Evolutionary conservation across 2,113 vertebrate species (phyloP).

Genomic region (Talpa occidentalis): DNA sequence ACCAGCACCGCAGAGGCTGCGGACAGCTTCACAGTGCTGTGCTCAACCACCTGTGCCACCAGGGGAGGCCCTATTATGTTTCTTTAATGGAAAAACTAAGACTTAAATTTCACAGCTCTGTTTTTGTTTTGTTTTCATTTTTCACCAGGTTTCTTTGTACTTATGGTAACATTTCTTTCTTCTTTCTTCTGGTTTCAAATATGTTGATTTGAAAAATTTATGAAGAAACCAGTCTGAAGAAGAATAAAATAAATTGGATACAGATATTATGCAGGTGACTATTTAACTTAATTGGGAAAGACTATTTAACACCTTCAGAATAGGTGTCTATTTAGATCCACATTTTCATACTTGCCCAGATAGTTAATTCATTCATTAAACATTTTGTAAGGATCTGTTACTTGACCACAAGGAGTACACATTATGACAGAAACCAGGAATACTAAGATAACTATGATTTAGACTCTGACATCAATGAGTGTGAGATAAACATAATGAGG

Average conservation of each 20-base stretch:
- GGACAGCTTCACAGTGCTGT: no score
- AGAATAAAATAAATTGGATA: background rate
- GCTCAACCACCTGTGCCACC: no score
- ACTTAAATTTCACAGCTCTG: background rate
- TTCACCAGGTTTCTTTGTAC: background rate
- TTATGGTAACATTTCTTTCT: background rate
- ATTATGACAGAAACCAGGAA: background rate
- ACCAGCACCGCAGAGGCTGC: no score
- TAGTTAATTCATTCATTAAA: background rate
- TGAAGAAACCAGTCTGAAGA: background rate
- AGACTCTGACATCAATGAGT: background rate
- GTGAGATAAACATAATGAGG: background rate
- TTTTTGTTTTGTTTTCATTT: background rate
- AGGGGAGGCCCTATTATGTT: background rate
- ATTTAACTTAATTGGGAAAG: background rate
- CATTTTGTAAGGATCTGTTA: background rate
- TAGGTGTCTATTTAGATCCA: background rate
- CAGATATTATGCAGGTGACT: background rate
- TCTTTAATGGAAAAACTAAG: background rate
- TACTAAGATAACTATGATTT: background rate
- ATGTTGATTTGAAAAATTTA: background rate
- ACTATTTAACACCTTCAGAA: background rate
- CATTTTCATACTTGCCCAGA: background rate
- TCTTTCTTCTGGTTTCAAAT: background rate
- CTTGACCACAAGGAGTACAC: background rate